Evolutionary conservation across 2,888 invertebrate genomes (phyloP).

Genomic region (Eudasyphora cyanicolor): DNA sequence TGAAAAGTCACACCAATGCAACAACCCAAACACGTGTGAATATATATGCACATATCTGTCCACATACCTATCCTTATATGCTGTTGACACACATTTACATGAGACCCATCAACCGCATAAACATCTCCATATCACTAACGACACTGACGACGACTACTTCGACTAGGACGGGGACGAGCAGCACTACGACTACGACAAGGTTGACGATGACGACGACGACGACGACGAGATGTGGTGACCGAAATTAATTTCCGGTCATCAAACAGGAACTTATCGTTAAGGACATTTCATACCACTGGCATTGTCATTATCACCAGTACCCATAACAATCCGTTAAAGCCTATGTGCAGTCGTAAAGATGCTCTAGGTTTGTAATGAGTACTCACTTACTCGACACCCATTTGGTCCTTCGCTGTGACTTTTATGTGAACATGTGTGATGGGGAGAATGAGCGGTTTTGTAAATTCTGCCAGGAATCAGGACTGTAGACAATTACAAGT

Average conservation of each 20-base stretch:
- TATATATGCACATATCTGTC: no score
- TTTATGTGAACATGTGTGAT: not conserved
- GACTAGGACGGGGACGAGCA: no score
- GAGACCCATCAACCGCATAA: conserved; percentile 48
- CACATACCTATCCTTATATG: no score
- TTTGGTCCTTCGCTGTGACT: not conserved
- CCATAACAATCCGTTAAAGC: not conserved
- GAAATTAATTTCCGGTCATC: conserved; percentile 63
- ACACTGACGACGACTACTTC: conserved; percentile 32
- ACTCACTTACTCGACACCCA: not conserved
- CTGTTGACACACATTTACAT: not conserved
- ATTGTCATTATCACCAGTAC: not conserved
- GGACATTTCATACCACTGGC: not conserved
- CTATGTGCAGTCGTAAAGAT: not conserved
- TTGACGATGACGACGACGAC: conserved; percentile 28
- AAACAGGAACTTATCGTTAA: conserved; percentile 35
- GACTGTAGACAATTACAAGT: not conserved
- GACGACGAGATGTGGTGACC: conserved; percentile 59
- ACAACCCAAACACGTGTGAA: not conserved
- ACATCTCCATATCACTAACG: conserved; percentile 47
- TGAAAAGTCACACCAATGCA: not conserved
- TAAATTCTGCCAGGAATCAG: conserved; percentile 18
- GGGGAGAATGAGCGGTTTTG: not conserved
- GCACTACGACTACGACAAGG: no score
- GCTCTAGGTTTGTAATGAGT: not conserved